Base-by-base conservation (phyloP, 2,797 vertebrate species). In the Lates japonicus region DNA sequence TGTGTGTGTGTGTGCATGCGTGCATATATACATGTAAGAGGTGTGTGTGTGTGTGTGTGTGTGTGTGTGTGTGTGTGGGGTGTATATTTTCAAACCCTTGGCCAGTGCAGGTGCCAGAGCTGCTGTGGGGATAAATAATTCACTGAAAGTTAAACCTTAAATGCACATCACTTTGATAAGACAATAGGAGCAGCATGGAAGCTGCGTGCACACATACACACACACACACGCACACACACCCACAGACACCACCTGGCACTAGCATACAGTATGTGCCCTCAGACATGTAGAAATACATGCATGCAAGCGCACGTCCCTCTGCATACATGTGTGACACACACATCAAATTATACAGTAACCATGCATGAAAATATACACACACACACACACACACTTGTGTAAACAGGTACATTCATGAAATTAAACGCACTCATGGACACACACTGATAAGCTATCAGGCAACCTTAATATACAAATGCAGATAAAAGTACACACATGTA, bases 101-200 rank as follows among this genome's bases (percentile, higher is more conserved):
- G 78, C 81, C 78, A 54, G 70, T 70, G 70, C 85, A 86, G 86
- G 82, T 87, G 82, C 82, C 74, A 74, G 54, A 74, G 82, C 82
- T 84, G 77, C 83, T 83, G 74, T 44, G 19, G 51, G 25, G 61
- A 91, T 94, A 88, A 94, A 93, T 94, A 92, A 93, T 94, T 93
- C 75, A 93, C 85, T 61, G 76, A 41, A 80, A 87, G 82, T 89
- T 88, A 88, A 91, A 92, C 81, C 85, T 91, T 87, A 79, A 91
- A 88, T 90, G 88, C 74, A 82, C 87, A 83, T 90, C 73, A 77
- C 86, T 88, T 90, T 90, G 85, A 91, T 85, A 82, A 86, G 83
- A 93, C 86, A 86, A 86, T 85, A 79, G 63, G 48, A 64, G 70
- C 31, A 76, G 64, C 59, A 39, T 74, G 48, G 49, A 78, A 76